Evolutionary conservation across 2,888 invertebrate genomes (phyloP).

Genomic region (Calameuta filiformis): DNA sequence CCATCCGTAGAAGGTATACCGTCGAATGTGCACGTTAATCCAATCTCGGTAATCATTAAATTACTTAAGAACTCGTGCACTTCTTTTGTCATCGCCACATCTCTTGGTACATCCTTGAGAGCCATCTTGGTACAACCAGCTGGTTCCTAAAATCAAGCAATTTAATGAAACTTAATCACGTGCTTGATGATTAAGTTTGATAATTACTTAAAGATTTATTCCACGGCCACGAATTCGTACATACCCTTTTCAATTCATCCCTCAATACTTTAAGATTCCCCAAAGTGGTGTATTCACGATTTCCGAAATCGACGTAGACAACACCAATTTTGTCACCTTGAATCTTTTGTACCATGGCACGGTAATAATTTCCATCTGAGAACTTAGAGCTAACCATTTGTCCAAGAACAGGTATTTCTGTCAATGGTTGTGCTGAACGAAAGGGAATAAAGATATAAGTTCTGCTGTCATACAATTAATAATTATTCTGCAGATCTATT

Average conservation of each 20-base stretch:
- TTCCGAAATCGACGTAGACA: constrained; percentile 60
- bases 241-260: constrained; percentile 46
- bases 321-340: constrained; percentile 33
- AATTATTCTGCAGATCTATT: neutral
- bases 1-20: constrained; percentile 39
- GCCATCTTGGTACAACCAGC: constrained; percentile 38
- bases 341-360: constrained; percentile 51
- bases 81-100: constrained; percentile 47
- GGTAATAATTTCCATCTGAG: constrained; percentile 52
- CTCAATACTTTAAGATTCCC: constrained; percentile 43
- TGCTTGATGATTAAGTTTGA: neutral
- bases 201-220: constrained; percentile 5
- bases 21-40: constrained; percentile 43
- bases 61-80: constrained; percentile 39
- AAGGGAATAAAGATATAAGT: neutral
- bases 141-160: constrained; percentile 25
- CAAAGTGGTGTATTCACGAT: constrained; percentile 40
- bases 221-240: constrained; percentile 9
- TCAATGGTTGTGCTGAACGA: constrained; percentile 40
- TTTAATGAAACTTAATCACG: neutral
- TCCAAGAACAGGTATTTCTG: constrained; percentile 40
- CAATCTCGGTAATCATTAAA: constrained; percentile 37
- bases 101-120: constrained; percentile 44
- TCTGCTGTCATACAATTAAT: neutral
- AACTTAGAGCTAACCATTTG: constrained; percentile 54